A percentile compares a stretch with the other conserved stretches of the same genome.
phyloP scores from a whole-genome alignment of 1,140 invertebrate species.

The Brachionus rubens region DNA sequence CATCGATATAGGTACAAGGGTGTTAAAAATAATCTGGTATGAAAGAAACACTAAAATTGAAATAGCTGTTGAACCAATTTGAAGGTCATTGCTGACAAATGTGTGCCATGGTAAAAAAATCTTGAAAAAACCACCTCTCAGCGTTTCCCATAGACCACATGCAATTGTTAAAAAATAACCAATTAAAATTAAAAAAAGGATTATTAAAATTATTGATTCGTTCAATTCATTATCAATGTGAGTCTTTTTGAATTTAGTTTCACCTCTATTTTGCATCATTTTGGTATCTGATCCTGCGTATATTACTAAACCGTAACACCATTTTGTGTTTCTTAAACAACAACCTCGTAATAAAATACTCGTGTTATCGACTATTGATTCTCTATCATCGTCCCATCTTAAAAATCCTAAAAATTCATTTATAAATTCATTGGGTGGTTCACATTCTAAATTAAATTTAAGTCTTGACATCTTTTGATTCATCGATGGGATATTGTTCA shows the following conservation, averaged over 20 bases:
- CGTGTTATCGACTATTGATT: conserved; percentile 83
- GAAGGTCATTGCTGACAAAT: conserved; percentile 69
- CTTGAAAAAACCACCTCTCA: conserved; percentile 73
- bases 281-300: conserved; percentile 98
- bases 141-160: conserved; percentile 92
- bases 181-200: conserved; percentile 94
- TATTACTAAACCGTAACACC: conserved; percentile 47
- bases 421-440: conserved; percentile 94
- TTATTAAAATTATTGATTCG: conserved; percentile 96
- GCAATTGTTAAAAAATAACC: conserved; percentile 93
- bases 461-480: not conserved
- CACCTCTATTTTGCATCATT: conserved; percentile 99
- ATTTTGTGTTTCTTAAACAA: conserved; percentile 47
- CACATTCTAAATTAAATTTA: conserved; percentile 73
- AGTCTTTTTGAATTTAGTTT: conserved; percentile 97
- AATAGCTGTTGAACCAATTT: conserved; percentile 66
- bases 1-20: conserved; percentile 97
- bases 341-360: conserved; percentile 88
- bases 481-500: not conserved
- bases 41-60: conserved; percentile 96
- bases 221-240: conserved; percentile 96
- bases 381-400: conserved; percentile 61
- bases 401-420: conserved; percentile 90
- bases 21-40: conserved; percentile 85
- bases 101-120: conserved; percentile 89